phyloP scores from a whole-genome alignment of 2,113 vertebrate genomes.

The cattle (Bos taurus) region DNA sequence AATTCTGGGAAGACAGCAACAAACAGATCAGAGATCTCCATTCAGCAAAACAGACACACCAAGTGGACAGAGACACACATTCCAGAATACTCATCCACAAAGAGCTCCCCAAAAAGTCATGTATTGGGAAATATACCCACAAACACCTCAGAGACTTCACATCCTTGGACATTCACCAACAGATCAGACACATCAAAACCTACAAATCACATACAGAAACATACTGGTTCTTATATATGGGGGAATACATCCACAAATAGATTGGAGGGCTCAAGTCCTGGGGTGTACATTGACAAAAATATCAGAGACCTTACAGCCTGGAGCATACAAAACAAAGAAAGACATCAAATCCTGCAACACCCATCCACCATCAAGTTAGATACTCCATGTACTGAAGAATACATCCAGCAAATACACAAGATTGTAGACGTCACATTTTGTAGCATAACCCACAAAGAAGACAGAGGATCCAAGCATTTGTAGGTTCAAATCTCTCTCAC shows the following conservation, averaged over 20 bases:
- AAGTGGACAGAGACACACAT: background rate
- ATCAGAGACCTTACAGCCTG: background rate
- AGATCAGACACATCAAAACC: background rate
- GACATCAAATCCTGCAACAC: background rate
- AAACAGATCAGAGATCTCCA: background rate
- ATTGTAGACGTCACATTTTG: background rate
- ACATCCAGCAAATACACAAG: background rate
- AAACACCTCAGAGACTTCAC: background rate
- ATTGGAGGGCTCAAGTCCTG: background rate
- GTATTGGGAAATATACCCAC: background rate
- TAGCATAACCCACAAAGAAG: background rate
- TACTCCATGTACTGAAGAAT: background rate
- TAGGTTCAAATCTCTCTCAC: background rate
- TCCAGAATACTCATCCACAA: background rate
- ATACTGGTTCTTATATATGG: background rate
- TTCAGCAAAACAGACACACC: background rate
- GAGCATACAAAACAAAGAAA: background rate
- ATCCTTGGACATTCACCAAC: background rate
- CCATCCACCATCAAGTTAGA: background rate
- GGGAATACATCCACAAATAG: background rate
- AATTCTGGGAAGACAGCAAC: background rate
- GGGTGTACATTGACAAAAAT: background rate
- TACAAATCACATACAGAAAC: background rate
- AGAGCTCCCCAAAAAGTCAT: background rate
- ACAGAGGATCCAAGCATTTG: background rate